These are phyloP conservation scores for Allophyes oxyacanthae DNA, from an alignment of 2,888 invertebrate species.

Conservation along the genomic window DNA sequence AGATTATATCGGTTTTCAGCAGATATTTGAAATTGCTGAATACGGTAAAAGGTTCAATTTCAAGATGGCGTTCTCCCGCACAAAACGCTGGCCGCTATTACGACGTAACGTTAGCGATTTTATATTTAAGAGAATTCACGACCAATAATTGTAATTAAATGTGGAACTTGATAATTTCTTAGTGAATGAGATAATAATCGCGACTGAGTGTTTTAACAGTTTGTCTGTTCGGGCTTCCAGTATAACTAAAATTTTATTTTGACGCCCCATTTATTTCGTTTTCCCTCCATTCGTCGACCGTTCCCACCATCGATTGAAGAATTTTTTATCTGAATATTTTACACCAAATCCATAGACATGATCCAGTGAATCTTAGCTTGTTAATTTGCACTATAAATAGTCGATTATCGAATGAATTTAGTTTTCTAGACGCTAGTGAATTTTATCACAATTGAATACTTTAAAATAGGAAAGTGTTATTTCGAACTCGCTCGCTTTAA, in stretches of 20 bases:
- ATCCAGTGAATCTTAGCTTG: constrained; percentile 78
- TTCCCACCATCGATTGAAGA: constrained; percentile 51
- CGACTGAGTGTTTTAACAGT: constrained; percentile 86
- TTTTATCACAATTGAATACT: constrained; percentile 69
- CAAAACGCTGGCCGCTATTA: constrained; percentile 71
- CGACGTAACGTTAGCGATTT: constrained; percentile 77
- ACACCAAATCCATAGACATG: constrained; percentile 56
- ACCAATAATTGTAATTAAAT: constrained; percentile 88
- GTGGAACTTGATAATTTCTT: constrained; percentile 83
- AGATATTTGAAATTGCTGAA: constrained; percentile 26
- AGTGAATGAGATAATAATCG: constrained; percentile 85
- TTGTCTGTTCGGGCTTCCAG: constrained; percentile 88
- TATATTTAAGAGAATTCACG: constrained; percentile 83
- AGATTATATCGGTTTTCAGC: constrained; percentile 33
- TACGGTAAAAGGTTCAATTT: constrained; percentile 29
- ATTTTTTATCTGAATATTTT: constrained; percentile 45
- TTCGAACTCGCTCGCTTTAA: constrained; percentile 31
- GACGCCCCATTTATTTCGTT: constrained; percentile 65
- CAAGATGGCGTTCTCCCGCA: constrained; percentile 66
- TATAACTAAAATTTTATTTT: constrained; percentile 80
- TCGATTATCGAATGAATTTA: constrained; percentile 68
- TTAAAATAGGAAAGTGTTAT: constrained; percentile 33
- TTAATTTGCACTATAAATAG: constrained; percentile 81
- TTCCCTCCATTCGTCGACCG: constrained; percentile 42
- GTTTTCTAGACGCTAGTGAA: constrained; percentile 80